Conservation (phyloP, 2,113 vertebrate species). For the Phycodurus eques region DNA sequence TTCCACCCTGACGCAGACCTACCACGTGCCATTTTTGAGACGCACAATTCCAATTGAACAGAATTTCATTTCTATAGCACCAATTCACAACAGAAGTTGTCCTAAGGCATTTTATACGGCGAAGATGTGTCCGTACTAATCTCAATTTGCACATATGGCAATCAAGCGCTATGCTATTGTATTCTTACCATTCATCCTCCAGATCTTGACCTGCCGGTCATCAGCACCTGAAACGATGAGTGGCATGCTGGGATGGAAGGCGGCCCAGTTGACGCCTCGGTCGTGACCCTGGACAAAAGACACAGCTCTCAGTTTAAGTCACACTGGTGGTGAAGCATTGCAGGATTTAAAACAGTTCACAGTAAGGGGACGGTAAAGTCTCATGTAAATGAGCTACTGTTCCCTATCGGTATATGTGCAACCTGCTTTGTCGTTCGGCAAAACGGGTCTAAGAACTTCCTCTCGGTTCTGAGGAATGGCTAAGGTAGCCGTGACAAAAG, state of each 20-base stretch:
- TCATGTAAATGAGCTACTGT: no score
- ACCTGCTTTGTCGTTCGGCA: no score
- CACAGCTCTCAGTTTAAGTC: neutral
- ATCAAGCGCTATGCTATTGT: neutral
- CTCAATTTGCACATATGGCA: neutral
- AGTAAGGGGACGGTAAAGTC: neutral
- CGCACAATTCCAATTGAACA: no score
- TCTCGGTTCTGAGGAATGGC: neutral
- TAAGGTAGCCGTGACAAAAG: neutral
- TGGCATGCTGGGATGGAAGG: slow-evolving; percentile 96
- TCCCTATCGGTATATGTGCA: no score
- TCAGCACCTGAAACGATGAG: slow-evolving; percentile 96
- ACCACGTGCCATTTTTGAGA: no score
- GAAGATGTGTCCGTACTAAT: neutral
- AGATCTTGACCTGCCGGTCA: slow-evolving; percentile 96
- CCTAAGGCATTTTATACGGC: neutral
- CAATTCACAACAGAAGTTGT: neutral
- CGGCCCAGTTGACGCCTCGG: slow-evolving; percentile 95
- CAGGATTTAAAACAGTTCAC: neutral
- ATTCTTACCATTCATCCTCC: slow-evolving; percentile 91
- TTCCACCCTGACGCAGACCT: no score
- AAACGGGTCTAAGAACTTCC: no score
- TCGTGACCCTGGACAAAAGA: slow-evolving; percentile 82
- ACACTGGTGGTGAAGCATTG: neutral
- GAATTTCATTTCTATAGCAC: neutral